These are phyloP conservation scores for Lineus longissimus DNA, from an alignment of 1,140 invertebrate species.

Conservation along the genomic window DNA sequence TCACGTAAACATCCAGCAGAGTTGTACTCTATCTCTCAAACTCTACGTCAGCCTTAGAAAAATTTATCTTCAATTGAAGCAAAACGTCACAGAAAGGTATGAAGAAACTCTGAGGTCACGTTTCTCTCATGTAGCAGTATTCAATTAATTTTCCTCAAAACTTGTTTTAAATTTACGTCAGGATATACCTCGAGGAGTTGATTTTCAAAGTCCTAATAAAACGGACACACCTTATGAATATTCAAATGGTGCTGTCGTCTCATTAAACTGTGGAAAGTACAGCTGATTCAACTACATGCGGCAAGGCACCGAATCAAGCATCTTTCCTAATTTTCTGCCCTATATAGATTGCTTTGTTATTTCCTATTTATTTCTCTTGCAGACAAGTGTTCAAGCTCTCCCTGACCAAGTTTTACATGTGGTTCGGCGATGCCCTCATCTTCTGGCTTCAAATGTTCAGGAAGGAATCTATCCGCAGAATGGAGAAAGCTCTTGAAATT, in stretches of 20 bases:
- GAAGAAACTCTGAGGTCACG: neutral
- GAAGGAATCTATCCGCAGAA: constrained; percentile 76
- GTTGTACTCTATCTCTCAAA: constrained; percentile 30
- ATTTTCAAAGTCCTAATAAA: neutral
- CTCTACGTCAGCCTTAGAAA: constrained; percentile 35
- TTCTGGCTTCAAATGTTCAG: constrained; percentile 82
- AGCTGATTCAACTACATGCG: too few relatives aligned
- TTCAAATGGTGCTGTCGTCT: too few relatives aligned
- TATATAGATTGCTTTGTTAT: neutral
- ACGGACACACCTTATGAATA: neutral
- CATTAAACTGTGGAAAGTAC: too few relatives aligned
- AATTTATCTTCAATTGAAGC: constrained; percentile 28
- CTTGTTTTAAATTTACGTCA: constrained; percentile 60
- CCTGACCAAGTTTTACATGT: constrained; percentile 70
- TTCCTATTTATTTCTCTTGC: constrained; percentile 17
- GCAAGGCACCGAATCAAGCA: too few relatives aligned
- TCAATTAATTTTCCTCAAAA: constrained; percentile 47
- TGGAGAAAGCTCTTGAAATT: constrained; percentile 82
- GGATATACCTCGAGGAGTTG: too few relatives aligned
- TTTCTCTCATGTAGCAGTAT: constrained; percentile 18
- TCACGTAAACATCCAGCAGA: constrained; percentile 34
- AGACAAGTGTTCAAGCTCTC: constrained; percentile 64
- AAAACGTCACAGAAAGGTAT: constrained; percentile 36
- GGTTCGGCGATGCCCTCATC: constrained; percentile 81
- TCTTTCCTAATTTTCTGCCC: too few relatives aligned